phyloP scores from a whole-genome alignment of 2,113 vertebrate genomes.

The Catagonus wagneri region DNA sequence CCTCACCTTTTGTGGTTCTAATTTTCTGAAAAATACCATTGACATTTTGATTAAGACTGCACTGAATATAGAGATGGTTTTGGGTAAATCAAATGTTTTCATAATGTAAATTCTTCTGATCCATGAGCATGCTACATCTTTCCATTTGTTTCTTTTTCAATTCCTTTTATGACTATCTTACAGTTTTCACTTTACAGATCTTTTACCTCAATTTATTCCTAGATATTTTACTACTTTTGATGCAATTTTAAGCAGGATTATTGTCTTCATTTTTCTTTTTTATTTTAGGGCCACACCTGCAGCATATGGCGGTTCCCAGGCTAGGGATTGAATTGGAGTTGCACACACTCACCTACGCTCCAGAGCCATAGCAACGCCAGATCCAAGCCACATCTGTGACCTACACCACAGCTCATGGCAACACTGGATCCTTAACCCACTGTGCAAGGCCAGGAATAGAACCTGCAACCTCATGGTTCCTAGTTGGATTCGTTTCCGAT shows the following conservation, averaged over 20 bases:
- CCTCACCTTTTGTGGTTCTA: not conserved
- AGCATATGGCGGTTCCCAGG: too few species aligned
- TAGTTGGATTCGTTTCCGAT: too few species aligned
- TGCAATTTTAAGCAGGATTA: not conserved
- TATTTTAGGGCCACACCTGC: too few species aligned
- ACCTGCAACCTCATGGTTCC: too few species aligned
- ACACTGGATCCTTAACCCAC: too few species aligned
- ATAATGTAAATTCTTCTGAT: not conserved
- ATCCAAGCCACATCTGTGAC: too few species aligned
- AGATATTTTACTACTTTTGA: not conserved
- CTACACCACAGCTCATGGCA: too few species aligned
- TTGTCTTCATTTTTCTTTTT: not conserved
- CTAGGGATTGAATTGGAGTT: too few species aligned
- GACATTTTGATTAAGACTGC: not conserved
- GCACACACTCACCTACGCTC: too few species aligned
- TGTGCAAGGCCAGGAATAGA: too few species aligned
- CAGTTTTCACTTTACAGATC: not conserved
- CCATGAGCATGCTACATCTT: not conserved
- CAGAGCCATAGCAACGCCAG: too few species aligned
- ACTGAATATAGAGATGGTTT: not conserved
- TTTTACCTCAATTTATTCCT: not conserved
- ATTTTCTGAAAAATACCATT: not conserved
- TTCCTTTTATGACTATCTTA: not conserved
- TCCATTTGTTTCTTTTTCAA: not conserved
- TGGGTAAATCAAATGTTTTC: not conserved